These are phyloP conservation scores for Helarctos malayanus DNA, from an alignment of 2,797 vertebrate genomes.

Conservation along the genomic window DNA sequence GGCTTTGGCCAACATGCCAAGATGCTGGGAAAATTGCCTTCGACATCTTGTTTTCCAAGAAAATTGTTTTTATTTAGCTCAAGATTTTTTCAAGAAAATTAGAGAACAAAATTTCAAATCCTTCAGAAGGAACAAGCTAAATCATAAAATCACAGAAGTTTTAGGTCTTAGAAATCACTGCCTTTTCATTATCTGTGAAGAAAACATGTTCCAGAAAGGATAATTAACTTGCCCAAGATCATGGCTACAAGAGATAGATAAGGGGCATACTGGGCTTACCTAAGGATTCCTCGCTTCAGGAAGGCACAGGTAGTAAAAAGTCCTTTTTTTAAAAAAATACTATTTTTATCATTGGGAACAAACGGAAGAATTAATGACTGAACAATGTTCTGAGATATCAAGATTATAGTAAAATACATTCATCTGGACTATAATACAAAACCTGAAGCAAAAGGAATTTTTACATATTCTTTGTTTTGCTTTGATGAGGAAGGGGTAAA, in stretches of 20 bases:
- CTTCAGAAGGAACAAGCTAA: neutral
- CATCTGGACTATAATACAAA: neutral
- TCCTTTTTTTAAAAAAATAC: neutral
- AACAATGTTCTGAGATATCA: neutral
- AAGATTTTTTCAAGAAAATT: neutral
- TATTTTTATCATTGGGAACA: neutral
- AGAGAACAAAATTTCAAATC: conserved; percentile 31
- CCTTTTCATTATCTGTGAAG: conserved; percentile 20
- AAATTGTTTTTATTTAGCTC: neutral
- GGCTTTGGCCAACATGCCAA: neutral
- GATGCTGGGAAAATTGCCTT: neutral
- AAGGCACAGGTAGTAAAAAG: too few species aligned
- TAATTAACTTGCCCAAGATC: neutral
- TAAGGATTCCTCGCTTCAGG: neutral
- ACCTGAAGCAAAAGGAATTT: neutral
- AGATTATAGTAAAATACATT: conserved; percentile 44
- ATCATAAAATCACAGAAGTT: conserved; percentile 26
- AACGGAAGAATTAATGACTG: neutral
- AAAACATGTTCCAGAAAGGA: conserved; percentile 6
- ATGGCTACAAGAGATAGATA: neutral
- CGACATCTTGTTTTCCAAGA: neutral
- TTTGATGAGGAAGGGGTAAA: conserved; percentile 22
- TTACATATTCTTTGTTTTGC: conserved; percentile 24
- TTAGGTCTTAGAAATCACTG: conserved; percentile 2
- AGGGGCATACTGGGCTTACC: neutral